Base-by-base conservation (phyloP, 2,888 invertebrate species). In the Sturmia bella region DNA sequence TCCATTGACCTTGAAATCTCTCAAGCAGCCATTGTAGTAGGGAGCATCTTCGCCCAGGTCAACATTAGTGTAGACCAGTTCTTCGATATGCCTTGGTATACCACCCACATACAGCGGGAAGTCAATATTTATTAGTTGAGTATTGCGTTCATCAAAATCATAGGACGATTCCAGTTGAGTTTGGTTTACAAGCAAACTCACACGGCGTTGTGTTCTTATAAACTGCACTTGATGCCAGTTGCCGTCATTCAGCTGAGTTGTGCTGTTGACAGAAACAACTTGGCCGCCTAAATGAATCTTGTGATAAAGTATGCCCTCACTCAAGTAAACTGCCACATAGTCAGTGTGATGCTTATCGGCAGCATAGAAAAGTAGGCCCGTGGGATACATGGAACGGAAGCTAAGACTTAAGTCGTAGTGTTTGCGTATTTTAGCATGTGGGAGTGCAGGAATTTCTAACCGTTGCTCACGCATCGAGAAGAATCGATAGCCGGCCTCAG, bases 281-380 rank as follows among this genome's bases (percentile, higher is more conserved):
- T 94, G 94, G 0, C 92, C 92, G 19, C 96, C 96, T 13, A 89
- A 85, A 0, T 83, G 85, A 19, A 95, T 95, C 3, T 93, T 91
- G 88, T 94, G 95, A 85, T 94, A 91, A 0, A 97, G 88, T 94
- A 95, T 88, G 43, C 97, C 97, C 61, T 95, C 93, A 83, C 93
- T 92, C 88, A 98, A 91, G 86, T 94, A 96, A 11, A 97, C 91
- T 0, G 96, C 94, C 0, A 96, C 93, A 87, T 95, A 95, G 87
- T 96, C 95, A 0, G 90, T 89, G 19, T 94, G 93, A 1, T 92
- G 91, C 12, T 91, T 91, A 73, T 95, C 94, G 0, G 94, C 91
- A 0, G 95, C 94, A 90, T 97, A 98, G 92, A 98, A 96, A 15
- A 98, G 92, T 6, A 98, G 92, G 1, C 98, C 98, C 72, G 96